Evolutionary conservation across 2,113 vertebrate genomes (phyloP).

Genomic region (Xiphias gladius): DNA sequence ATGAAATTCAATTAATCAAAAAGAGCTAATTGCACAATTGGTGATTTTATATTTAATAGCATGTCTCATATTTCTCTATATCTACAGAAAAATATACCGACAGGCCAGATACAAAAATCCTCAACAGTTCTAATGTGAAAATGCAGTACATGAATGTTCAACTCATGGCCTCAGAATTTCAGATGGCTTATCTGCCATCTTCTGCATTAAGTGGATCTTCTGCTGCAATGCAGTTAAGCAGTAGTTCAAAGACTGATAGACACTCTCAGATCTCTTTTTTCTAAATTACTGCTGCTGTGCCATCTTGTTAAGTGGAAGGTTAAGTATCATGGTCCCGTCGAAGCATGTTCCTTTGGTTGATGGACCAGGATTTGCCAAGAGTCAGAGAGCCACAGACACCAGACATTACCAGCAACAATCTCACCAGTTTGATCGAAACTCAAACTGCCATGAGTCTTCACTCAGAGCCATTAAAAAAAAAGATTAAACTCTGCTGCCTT

Average conservation of each 20-base stretch:
- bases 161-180: constrained; percentile 31
- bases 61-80: background rate
- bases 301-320: constrained; percentile 75
- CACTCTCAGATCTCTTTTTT: constrained; percentile 25
- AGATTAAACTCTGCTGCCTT: background rate
- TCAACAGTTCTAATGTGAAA: constrained; percentile 12
- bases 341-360: constrained; percentile 64
- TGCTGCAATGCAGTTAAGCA: constrained; percentile 68
- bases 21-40: background rate
- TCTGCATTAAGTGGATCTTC: constrained; percentile 61
- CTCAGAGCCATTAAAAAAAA: background rate
- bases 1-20: constrained; percentile 13
- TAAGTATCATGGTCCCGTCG: constrained; percentile 62
- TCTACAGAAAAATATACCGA: background rate
- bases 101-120: background rate
- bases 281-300: constrained; percentile 66
- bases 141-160: constrained; percentile 15
- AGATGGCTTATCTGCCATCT: constrained; percentile 62
- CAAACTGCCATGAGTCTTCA: constrained; percentile 8
- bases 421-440: constrained; percentile 43
- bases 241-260: constrained; percentile 70
- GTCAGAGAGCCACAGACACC: constrained; percentile 42
- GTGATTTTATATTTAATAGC: background rate
- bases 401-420: constrained; percentile 44
- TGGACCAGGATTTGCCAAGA: constrained; percentile 53